Base-by-base conservation (phyloP, 2,113 vertebrate species). In the Centrocercus urophasianus region DNA sequence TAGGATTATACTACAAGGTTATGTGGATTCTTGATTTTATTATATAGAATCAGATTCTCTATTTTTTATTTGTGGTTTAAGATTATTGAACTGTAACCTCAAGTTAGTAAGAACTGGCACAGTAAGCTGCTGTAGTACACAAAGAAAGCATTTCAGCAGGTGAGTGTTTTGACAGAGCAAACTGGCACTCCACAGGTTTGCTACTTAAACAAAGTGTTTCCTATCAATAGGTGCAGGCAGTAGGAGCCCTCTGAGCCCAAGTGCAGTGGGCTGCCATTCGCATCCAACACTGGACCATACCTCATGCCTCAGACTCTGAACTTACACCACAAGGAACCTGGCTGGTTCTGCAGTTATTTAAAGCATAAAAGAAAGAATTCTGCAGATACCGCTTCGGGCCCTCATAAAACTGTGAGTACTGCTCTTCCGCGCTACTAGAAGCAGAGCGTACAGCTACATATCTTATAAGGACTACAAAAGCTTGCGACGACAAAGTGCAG, bases 401-500 rank as follows among this genome's bases (percentile, higher is more conserved):
- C 12, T 43, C 7, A 5, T 30, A 28, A 52, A 86, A 14, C 0
- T 0, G 12, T 9, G 2, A 52, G 3, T 1, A 8, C 6, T 22
- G 13, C 6, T 19, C 30, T 34, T 20, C 10, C 8, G 4, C 12
- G 9, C 32, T 30, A 48, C 22, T 3, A 25, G 64, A 48, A 84
- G 25, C 21, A 4, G 32, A 28, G n/a, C 2, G n/a, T 43, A 17
- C 14, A 2, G 13, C 17, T 56, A n/a, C 1, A 1, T 0, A 30
- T 1, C 11, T n/a, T 0, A 2, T 4, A 6, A 61, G 42, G 13
- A 32, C 32, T 24, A 15, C 0, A 1, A 47, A 63, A 10, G 4
- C 27, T 77, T 42, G 59, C 22, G 54, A 27, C 2, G 8, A 27
- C 15, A 24, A 65, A 20, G 18, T 15, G 40, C 4, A 30, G 14